phyloP scores from a whole-genome alignment of 2,113 vertebrate genomes.

The Nesoenas mayeri region DNA sequence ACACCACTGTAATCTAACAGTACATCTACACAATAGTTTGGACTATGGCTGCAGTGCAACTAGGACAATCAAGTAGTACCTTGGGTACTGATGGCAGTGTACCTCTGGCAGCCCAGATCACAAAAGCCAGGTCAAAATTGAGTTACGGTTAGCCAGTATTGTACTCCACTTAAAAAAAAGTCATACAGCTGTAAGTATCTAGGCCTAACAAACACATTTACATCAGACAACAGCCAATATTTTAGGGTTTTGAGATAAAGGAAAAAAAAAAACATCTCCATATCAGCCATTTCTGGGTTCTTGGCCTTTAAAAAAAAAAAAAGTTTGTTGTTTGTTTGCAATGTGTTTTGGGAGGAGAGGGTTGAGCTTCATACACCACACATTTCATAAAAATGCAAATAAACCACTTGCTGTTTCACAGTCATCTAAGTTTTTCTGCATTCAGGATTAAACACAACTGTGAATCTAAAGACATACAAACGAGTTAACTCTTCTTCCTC shows the following conservation, averaged over 20 bases:
- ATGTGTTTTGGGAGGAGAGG: not conserved
- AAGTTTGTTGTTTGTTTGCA: not conserved
- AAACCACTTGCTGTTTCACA: not conserved
- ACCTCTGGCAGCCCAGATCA: not conserved
- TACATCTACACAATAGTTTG: not conserved
- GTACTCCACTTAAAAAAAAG: not conserved
- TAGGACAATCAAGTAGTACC: not conserved
- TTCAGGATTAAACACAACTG: not conserved
- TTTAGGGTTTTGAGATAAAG: not conserved
- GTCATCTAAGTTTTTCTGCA: not conserved
- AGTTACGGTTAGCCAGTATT: not conserved
- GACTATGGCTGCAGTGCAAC: not conserved
- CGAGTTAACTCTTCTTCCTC: not conserved
- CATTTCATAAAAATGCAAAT: not conserved
- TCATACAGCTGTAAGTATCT: not conserved
- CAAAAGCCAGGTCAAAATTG: not conserved
- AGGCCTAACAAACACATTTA: not conserved
- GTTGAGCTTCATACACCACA: not conserved
- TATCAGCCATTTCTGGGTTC: not conserved
- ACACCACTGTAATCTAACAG: not conserved
- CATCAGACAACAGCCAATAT: not conserved
- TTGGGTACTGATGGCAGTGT: not conserved
- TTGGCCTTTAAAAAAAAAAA: not conserved
- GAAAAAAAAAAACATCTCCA: not conserved
- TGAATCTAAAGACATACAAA: not conserved